A percentile compares a stretch with the other conserved stretches of the same genome.
Evolutionary conservation across 92 coral and sea anemone genomes (phyloP).

Genomic region (Virgularia gustaviana): DNA sequence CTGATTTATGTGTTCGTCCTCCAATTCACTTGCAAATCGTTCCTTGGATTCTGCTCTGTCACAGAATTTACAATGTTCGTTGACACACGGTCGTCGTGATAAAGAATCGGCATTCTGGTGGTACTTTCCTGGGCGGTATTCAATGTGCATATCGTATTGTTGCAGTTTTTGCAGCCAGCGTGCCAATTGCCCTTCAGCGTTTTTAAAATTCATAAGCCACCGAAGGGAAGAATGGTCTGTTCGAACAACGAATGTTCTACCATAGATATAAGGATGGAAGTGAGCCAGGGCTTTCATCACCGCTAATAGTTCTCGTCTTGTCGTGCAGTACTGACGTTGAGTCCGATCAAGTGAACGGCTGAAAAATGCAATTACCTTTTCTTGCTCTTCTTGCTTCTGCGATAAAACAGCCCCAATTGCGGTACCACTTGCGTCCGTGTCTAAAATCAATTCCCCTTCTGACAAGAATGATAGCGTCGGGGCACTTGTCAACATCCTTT

Average conservation of each 20-base stretch:
- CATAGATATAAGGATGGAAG: too few relatives aligned
- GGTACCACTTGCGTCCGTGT: conserved; percentile 2
- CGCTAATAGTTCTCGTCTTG: conserved; percentile 36
- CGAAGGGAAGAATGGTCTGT: conserved; percentile 18
- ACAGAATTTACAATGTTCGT: not conserved
- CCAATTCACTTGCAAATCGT: not conserved
- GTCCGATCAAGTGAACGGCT: conserved; percentile 18
- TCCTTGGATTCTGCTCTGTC: not conserved
- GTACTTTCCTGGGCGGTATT: conserved; percentile 18
- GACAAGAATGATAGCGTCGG: conserved; percentile 24
- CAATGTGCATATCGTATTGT: conserved; percentile 8
- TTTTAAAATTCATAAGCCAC: conserved; percentile 26
- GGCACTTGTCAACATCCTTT: conserved; percentile 1
- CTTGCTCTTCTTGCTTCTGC: conserved; percentile 14
- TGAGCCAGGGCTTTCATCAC: not conserved
- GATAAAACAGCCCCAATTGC: conserved; percentile 37
- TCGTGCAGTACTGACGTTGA: conserved; percentile 32
- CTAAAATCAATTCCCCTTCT: not conserved
- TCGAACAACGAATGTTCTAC: too few relatives aligned
- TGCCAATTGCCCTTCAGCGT: conserved; percentile 21
- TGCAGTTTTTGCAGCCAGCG: conserved; percentile 22
- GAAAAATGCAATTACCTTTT: conserved; percentile 20
- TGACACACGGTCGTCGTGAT: conserved; percentile 5
- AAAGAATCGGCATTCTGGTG: conserved; percentile 40
- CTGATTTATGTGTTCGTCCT: not conserved